These are phyloP conservation scores for Cepaea nemoralis DNA, from an alignment of 1,140 invertebrate species.

Conservation along the genomic window DNA sequence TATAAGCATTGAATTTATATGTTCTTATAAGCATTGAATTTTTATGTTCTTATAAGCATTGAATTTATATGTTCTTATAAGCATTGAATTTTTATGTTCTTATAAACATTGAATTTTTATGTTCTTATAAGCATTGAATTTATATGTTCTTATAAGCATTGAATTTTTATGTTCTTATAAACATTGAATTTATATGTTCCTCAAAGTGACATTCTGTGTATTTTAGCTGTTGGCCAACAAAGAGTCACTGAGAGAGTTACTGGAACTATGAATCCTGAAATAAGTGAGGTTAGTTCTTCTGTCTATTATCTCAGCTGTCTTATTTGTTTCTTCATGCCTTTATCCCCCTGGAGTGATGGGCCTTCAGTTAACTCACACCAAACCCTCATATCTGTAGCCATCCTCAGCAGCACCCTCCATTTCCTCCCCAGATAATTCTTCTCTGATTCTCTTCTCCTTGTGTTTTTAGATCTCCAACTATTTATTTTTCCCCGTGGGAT, in stretches of 20 bases:
- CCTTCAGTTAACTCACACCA: no score
- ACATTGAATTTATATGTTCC: not conserved
- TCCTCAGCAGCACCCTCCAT: not conserved
- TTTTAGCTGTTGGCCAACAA: constrained; percentile 56
- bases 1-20: no score
- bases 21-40: not conserved
- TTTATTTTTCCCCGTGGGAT: no score
- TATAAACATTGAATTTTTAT: not conserved
- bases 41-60: not conserved
- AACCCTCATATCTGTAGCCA: no score
- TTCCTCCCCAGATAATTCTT: not conserved
- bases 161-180: not conserved
- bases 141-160: not conserved
- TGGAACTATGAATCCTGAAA: constrained; percentile 61
- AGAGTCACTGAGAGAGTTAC: constrained; percentile 49
- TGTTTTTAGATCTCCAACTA: not conserved
- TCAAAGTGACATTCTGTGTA: constrained; percentile 4
- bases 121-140: no score
- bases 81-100: not conserved
- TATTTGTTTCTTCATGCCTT: not conserved
- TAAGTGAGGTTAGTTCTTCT: constrained; percentile 58
- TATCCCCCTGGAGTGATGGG: not conserved
- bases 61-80: not conserved
- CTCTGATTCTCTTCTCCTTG: no score
- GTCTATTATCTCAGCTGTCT: not conserved